phyloP scores from a whole-genome alignment of 2,113 vertebrate species.

The Eidolon helvum region DNA sequence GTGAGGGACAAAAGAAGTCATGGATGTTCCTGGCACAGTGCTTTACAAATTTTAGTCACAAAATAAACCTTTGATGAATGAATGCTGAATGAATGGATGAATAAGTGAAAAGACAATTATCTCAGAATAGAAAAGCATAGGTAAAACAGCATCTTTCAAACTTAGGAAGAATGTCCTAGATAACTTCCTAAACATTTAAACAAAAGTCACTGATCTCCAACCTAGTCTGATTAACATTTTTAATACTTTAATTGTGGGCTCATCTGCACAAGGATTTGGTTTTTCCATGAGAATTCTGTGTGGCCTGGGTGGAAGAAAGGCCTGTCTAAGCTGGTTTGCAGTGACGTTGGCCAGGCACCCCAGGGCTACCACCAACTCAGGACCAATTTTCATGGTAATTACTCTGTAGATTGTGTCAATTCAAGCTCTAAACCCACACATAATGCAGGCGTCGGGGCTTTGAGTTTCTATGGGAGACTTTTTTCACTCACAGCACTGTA shows the following conservation, averaged over 20 bases:
- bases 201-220: neutral
- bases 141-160: neutral
- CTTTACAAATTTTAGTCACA: neutral
- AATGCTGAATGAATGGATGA: neutral
- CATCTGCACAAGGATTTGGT: neutral
- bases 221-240: neutral
- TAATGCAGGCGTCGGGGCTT: neutral
- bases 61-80: neutral
- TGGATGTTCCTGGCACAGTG: neutral
- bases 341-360: neutral
- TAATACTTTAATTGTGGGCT: neutral
- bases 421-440: neutral
- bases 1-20: neutral
- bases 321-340: neutral
- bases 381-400: neutral
- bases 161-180: neutral
- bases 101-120: neutral
- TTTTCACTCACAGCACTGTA: neutral
- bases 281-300: neutral
- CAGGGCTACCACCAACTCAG: too few relatives aligned
- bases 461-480: neutral
- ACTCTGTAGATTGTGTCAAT: neutral
- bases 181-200: neutral
- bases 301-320: neutral
- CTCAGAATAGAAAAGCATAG: neutral